Base-by-base conservation (phyloP, 1,140 invertebrate genomes). In the Papilio machaon region DNA sequence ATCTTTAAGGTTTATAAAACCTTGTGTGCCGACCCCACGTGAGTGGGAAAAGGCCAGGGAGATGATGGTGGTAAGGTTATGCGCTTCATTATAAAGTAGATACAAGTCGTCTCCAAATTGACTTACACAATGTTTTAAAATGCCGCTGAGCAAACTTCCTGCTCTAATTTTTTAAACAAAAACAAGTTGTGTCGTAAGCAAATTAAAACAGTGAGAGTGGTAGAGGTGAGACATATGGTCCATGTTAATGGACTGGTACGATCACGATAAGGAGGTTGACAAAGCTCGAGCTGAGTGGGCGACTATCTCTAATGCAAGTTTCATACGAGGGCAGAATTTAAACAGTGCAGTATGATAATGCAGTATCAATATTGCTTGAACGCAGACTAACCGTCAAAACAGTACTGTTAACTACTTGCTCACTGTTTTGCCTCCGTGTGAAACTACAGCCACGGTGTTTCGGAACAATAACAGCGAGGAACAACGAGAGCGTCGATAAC, bases 211-310 rank as follows among this genome's bases (percentile, higher is more conserved):
- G 73, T 47, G 73, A 70, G 30, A 30, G 30, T 70, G 17, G 35
- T 15, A 47, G 47, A 46, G 19, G 46, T 49, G 74, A 76, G 46
- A 76, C 74, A 35, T 19, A 75, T 52, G 47, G 74, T 76, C 74
- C 74, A 86, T 83, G 82, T 82, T 85, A 83, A 86, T 86, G 84
- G 83, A 81, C 80, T 64, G 84, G 82, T 58, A 82, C 78, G 81
- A 85, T 90, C 87, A 88, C 75, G 85, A 88, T 86, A 87, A 85
- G 81, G 82, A 86, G 87, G 85, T 88, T 89, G 89, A 89, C 87
- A 87, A 80, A 81, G 82, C 89, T 89, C 88, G 89, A 89, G 87
- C 83, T 79, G 84, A 85, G 91, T 91, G 87, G 91, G 91, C 85
- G 90, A 87, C 82, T 79, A 84, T 90, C 86, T 89, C 88, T 86